Percentiles rank a stretch among this genome's conserved stretches.
phyloP scores from a whole-genome alignment of 2,888 invertebrate genomes.

The Thymelicus sylvestris region DNA sequence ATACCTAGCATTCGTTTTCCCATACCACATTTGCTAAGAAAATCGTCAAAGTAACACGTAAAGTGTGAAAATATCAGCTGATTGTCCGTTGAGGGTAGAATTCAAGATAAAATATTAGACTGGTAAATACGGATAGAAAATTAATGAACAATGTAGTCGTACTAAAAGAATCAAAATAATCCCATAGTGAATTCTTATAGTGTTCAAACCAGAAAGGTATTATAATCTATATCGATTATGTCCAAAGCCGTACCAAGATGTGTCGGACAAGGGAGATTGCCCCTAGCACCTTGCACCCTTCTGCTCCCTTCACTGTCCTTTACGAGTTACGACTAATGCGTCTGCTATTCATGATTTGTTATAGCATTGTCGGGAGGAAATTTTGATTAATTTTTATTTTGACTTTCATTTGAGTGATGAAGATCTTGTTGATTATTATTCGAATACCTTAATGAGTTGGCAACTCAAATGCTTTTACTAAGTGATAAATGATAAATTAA shows the following conservation, averaged over 20 bases:
- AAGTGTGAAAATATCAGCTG: no score
- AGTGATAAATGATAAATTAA: no score
- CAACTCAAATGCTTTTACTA: not conserved
- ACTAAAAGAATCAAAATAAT: no score
- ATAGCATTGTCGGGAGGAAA: conserved; percentile 14
- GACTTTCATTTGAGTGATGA: not conserved
- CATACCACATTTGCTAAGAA: no score
- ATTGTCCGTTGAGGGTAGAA: no score
- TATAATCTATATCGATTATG: conserved; percentile 11
- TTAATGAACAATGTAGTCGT: no score
- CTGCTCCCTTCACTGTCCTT: conserved; percentile 30
- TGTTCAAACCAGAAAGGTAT: not conserved
- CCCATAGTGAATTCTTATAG: no score
- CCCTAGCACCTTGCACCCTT: conserved; percentile 29
- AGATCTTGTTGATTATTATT: not conserved
- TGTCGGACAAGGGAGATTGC: conserved; percentile 27
- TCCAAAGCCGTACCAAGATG: conserved; percentile 8
- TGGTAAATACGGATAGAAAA: no score
- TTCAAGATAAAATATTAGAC: no score
- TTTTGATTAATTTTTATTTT: conserved; percentile 32
- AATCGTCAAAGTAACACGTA: no score
- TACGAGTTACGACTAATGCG: conserved; percentile 32
- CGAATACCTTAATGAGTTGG: not conserved
- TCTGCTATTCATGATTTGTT: conserved; percentile 33
- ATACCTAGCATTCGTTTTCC: no score